A percentile compares a stretch with the other conserved stretches of the same genome.
These are phyloP conservation scores for Silurus aristotelis DNA, from an alignment of 2,797 vertebrate species.

Conservation along the genomic window DNA sequence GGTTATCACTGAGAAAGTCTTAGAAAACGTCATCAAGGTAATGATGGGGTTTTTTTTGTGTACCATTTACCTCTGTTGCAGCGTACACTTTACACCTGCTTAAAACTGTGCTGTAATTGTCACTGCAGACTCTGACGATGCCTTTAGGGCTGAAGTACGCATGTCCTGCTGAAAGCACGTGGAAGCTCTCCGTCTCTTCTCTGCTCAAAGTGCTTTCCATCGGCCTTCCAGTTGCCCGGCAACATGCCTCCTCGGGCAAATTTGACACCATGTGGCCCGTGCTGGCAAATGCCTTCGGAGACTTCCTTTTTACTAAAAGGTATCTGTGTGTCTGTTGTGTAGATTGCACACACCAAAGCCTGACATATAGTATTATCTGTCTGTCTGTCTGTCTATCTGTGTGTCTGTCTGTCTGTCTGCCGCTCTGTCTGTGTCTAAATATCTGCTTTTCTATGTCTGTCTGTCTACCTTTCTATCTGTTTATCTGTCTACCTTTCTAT, in stretches of 20 bases:
- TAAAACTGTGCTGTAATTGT: neutral
- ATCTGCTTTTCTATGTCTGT: too few species aligned
- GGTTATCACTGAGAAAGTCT: slow-evolving; percentile 93
- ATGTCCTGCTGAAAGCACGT: slow-evolving; percentile 97
- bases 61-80: neutral
- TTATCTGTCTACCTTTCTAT: too few species aligned
- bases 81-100: neutral
- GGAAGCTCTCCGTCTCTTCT: slow-evolving; percentile 94
- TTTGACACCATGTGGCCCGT: slow-evolving; percentile 99
- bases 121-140: slow-evolving; percentile 84
- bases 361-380: too few species aligned
- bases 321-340: slow-evolving; percentile 55
- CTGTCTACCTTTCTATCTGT: too few species aligned
- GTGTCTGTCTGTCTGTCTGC: too few species aligned
- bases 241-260: slow-evolving; percentile 93
- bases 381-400: too few species aligned
- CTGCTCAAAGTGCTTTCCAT: slow-evolving; percentile 94
- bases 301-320: slow-evolving; percentile 99
- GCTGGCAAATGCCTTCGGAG: slow-evolving; percentile 91
- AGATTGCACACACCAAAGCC: neutral
- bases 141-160: slow-evolving; percentile 95
- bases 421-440: too few species aligned
- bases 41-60: neutral
- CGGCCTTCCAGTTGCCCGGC: slow-evolving; percentile 93
- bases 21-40: slow-evolving; percentile 97